phyloP scores from a whole-genome alignment of 1,140 invertebrate genomes.

The Leptinotarsa lineolata region DNA sequence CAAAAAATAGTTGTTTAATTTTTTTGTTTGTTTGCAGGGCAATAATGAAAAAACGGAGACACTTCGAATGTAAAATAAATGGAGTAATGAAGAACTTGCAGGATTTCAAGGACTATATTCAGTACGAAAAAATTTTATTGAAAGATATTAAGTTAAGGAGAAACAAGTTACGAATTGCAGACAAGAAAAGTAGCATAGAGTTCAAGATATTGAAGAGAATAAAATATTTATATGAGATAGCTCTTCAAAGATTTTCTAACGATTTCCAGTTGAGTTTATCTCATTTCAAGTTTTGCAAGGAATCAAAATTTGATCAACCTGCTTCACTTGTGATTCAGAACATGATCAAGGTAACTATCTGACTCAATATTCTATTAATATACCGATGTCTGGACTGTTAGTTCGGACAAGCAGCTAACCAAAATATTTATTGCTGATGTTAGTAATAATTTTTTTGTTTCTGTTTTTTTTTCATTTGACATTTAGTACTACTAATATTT shows the following conservation, averaged over 20 bases:
- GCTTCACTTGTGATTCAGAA: slow-evolving; percentile 37
- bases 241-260: slow-evolving; percentile 38
- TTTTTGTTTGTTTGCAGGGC: slow-evolving; percentile 28
- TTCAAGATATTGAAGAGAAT: slow-evolving; percentile 43
- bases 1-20: neutral
- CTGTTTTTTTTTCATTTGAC: too few relatives aligned
- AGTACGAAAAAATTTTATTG: slow-evolving; percentile 40
- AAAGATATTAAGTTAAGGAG: slow-evolving; percentile 38
- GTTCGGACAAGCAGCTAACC: too few relatives aligned
- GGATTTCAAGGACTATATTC: slow-evolving; percentile 42
- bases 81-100: slow-evolving; percentile 40
- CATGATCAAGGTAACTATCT: slow-evolving; percentile 42
- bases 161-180: slow-evolving; percentile 33
- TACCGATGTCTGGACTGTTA: too few relatives aligned
- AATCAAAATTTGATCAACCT: slow-evolving; percentile 32
- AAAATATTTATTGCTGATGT: too few relatives aligned
- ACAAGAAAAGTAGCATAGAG: slow-evolving; percentile 42
- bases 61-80: slow-evolving; percentile 45
- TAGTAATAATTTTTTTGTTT: too few relatives aligned
- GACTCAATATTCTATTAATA: too few relatives aligned
- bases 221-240: slow-evolving; percentile 42
- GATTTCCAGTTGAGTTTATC: slow-evolving; percentile 39
- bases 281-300: slow-evolving; percentile 46
- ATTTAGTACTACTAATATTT: too few relatives aligned
- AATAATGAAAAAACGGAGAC: slow-evolving; percentile 38